These are phyloP conservation scores for Tupaia tana DNA, from an alignment of 2,113 vertebrate genomes.

Conservation along the genomic window DNA sequence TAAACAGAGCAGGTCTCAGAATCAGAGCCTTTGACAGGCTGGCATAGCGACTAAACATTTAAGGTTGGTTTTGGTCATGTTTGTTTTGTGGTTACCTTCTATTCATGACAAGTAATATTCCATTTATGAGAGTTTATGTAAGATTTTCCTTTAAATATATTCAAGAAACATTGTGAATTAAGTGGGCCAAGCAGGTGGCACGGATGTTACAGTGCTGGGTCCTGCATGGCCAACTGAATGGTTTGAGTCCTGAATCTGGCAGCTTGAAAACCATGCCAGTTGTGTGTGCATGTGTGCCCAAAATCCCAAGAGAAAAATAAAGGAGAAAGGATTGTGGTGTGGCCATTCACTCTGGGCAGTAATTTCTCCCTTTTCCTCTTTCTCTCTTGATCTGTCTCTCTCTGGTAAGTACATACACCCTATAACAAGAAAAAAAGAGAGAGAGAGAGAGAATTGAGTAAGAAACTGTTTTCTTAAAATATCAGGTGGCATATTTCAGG, in stretches of 20 bases:
- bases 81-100: neutral
- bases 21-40: neutral
- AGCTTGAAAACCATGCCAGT: too few relatives aligned
- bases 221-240: too few relatives aligned
- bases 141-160: conserved; percentile 16
- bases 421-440: neutral
- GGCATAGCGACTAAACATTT: neutral
- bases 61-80: neutral
- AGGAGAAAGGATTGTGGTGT: too few relatives aligned
- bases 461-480: neutral
- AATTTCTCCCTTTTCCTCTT: too few relatives aligned
- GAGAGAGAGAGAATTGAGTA: too few relatives aligned
- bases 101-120: neutral
- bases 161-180: conserved; percentile 14
- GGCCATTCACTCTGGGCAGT: too few relatives aligned
- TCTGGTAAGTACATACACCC: too few relatives aligned
- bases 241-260: too few relatives aligned
- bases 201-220: too few relatives aligned
- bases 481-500: neutral
- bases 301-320: too few relatives aligned
- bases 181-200: neutral
- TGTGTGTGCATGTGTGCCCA: too few relatives aligned
- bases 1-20: neutral
- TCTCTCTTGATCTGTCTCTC: too few relatives aligned
- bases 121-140: neutral